These are phyloP conservation scores for Apodemus agrarius DNA, from an alignment of 2,797 vertebrate genomes.

Conservation along the genomic window DNA sequence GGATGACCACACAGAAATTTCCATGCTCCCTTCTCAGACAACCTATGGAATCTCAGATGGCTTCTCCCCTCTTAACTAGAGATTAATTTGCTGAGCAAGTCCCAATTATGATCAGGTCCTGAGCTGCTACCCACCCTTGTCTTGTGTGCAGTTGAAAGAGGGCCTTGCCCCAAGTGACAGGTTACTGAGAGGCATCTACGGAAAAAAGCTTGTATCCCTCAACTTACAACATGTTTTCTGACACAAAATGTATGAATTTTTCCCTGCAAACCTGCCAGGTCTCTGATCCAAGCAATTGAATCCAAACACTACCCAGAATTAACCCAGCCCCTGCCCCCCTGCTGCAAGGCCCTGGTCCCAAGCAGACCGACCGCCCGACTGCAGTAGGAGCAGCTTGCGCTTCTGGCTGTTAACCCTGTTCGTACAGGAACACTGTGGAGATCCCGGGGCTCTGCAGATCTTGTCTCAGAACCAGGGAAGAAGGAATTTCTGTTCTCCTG, in stretches of 20 bases:
- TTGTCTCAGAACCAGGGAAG: background rate
- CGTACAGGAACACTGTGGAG: no score
- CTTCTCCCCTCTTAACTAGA: background rate
- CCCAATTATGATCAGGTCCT: background rate
- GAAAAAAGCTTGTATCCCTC: background rate
- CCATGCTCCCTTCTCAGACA: background rate
- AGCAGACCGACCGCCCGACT: no score
- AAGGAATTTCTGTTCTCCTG: background rate
- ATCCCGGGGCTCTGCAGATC: background rate
- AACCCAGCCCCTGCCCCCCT: no score
- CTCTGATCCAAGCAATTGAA: background rate
- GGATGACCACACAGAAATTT: background rate
- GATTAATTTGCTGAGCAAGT: constrained; percentile 18
- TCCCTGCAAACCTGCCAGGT: background rate
- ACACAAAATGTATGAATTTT: background rate
- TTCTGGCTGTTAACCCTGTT: background rate
- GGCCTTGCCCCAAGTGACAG: background rate
- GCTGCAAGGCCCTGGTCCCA: background rate
- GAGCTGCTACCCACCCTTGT: background rate
- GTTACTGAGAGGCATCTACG: background rate
- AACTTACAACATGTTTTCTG: background rate
- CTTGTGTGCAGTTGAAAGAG: background rate
- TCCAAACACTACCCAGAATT: background rate
- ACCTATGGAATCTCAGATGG: background rate
- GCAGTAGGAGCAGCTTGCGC: background rate